Base-by-base conservation (phyloP, 2,888 invertebrate species). In the Cataglyphis cursor region DNA sequence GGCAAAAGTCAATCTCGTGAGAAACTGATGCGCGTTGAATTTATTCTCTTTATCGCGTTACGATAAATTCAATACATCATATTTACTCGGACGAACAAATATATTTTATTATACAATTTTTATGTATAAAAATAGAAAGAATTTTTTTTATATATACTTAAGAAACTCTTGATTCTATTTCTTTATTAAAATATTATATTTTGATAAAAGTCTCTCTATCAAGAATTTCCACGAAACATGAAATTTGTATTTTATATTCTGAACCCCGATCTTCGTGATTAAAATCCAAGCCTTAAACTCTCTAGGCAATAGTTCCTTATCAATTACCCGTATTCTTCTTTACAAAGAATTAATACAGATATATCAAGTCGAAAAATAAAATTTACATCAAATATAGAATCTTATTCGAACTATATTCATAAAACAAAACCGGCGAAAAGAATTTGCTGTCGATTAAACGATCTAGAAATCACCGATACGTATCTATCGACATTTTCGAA, bases 1-100 rank as follows among this genome's bases (percentile, higher is more conserved):
- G 28, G 18, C 31, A n/a, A 21, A 12, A 59, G 72, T n/a, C 41
- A 78, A 70, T 59, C 51, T 51, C 38, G 57, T 78, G 78, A 78
- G 78, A 78, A 78, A 70, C 57, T 3, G 41, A 54, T 28, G 15
- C 21, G 15, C 18, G 21, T 78, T 44, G 10, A 31, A 18, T 44
- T 57, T 59, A 15, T 24, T 31, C 28, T 24, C 24, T 35, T 4
- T 12, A 41, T 4, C n/a, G 24, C 28, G 28, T 28, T 66, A 38
- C 24, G 38, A 76, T 54, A 68, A 76, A 38, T 38, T 38, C 1
- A 12, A 54, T 5, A 24, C 12, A n/a, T 35, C 35, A 35, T 35
- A 35, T n/a, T 48, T 48, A 48, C 3, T 54, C 31, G 21, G 38
- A 65, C 9, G n/a, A 28, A 54, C 57, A 68, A 76, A 76, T 44